Base-by-base conservation (phyloP, 2,888 invertebrate genomes). In the Lasioglossum figueresi region DNA sequence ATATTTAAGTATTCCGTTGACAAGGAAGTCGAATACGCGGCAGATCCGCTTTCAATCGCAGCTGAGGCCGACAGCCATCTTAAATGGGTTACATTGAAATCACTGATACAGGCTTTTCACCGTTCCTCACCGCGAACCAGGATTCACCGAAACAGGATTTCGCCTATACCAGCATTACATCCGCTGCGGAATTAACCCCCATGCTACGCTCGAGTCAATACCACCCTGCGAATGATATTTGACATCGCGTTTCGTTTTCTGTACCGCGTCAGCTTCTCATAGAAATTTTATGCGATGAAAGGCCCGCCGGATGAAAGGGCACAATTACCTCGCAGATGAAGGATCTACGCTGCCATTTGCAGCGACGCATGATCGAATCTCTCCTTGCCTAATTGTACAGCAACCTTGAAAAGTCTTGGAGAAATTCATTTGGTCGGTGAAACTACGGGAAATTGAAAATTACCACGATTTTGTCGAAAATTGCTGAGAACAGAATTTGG, bases 41-140 rank as follows among this genome's bases (percentile, higher is more conserved):
- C 37, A 80, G 19, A 70, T n/a, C 5, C 45, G 19, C 4, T 48
- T 37, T 16, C 48, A 48, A 70, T 37, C 72, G 45, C 31, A 8
- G 66, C 66, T 66, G 31, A 34, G 34, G 8, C 16, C 31, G 66
- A 31, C 34, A 34, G 31, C 31, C 5, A 14, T 19, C 16, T 66
- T 66, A 66, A 66, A 66, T 34, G 31, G 31, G 31, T 66, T 31
- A 66, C 31, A 31, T 66, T 59, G 59, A 59, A 59, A 59, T 59
- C 59, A 27, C 59, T 34, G 34, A 16, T 66, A 34, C 31, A 66
- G 3, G 16, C 31, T 66, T 27, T 31, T 63, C 63, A 4, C 27
- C n/a, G n/a, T n/a, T n/a, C 3, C 23, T 52, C 23, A 2, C 52
- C 52, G 52, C 48, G 48, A 19, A 6, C 48, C 48, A 19, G 52